phyloP scores from a whole-genome alignment of 2,113 vertebrate genomes.

The Hippocampus abdominalis region DNA sequence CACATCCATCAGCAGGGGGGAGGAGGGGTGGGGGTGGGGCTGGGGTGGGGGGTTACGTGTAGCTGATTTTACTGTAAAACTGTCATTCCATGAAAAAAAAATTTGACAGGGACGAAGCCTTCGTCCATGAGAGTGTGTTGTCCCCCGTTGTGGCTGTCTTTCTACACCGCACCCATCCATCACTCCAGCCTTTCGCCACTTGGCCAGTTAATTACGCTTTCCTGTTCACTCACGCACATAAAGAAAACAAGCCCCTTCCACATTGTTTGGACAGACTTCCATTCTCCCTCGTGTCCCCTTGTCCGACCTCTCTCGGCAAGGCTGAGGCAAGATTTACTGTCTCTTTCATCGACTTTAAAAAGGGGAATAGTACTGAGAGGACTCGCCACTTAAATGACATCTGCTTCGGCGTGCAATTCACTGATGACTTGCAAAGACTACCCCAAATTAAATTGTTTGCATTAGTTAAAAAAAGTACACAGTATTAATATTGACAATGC shows the following conservation, averaged over 20 bases:
- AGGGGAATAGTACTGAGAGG: constrained; percentile 17
- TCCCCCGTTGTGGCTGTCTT: constrained; percentile 38
- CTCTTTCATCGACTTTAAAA: constrained; percentile 46
- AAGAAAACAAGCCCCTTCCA: constrained; percentile 70
- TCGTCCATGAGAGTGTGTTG: constrained; percentile 24
- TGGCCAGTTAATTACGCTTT: constrained; percentile 70
- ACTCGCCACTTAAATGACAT: constrained; percentile 16
- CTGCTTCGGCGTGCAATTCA: constrained; percentile 21
- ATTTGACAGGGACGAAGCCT: constrained; percentile 16
- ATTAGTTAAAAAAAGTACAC: background rate
- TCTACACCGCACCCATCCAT: constrained; percentile 64
- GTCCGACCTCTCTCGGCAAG: constrained; percentile 14
- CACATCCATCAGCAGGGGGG: constrained; percentile 19
- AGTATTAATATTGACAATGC: constrained; percentile 10
- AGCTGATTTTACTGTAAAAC: constrained; percentile 19
- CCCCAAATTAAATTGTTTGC: background rate
- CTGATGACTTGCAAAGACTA: background rate
- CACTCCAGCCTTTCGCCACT: constrained; percentile 62
- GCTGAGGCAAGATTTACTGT: constrained; percentile 25
- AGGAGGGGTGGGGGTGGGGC: no score
- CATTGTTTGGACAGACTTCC: constrained; percentile 69
- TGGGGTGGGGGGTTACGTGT: constrained; percentile 6
- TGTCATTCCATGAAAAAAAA: constrained; percentile 33
- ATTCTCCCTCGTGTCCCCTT: constrained; percentile 21
- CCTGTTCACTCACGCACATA: constrained; percentile 64